Conservation (phyloP, 2,113 vertebrate genomes). For the Cariama cristata region DNA sequence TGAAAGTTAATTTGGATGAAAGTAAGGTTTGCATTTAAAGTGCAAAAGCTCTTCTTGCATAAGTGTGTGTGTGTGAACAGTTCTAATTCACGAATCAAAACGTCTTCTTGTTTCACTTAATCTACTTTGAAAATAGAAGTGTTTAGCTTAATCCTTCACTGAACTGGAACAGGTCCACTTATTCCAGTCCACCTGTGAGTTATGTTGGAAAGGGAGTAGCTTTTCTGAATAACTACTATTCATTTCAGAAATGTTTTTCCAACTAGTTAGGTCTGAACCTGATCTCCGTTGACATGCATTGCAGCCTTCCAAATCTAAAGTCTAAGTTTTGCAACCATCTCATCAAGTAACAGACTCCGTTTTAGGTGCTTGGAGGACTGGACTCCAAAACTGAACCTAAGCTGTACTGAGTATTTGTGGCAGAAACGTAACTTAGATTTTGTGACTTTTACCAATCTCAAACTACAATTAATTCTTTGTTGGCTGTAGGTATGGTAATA, state of each 20-base stretch:
- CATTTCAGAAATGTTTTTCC: slow-evolving; percentile 27
- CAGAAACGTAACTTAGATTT: not conserved
- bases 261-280: not conserved
- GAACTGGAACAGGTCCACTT: slow-evolving; percentile 3
- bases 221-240: slow-evolving; percentile 10
- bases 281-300: not conserved
- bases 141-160: slow-evolving; percentile 50
- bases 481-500: not conserved
- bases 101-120: slow-evolving; percentile 44
- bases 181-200: not conserved
- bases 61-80: not conserved
- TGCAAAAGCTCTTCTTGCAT: not conserved
- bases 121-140: slow-evolving; percentile 32
- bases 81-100: slow-evolving; percentile 19
- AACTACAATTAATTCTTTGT: not conserved
- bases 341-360: not conserved
- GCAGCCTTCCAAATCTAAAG: not conserved
- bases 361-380: not conserved
- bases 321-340: not conserved
- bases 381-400: not conserved
- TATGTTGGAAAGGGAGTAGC: not conserved
- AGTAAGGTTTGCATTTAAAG: slow-evolving; percentile 30
- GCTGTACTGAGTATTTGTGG: not conserved
- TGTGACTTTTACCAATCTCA: not conserved
- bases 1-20: slow-evolving; percentile 39